Evolutionary conservation across 2,888 invertebrate species (phyloP).

Genomic region (Taenaris catops): DNA sequence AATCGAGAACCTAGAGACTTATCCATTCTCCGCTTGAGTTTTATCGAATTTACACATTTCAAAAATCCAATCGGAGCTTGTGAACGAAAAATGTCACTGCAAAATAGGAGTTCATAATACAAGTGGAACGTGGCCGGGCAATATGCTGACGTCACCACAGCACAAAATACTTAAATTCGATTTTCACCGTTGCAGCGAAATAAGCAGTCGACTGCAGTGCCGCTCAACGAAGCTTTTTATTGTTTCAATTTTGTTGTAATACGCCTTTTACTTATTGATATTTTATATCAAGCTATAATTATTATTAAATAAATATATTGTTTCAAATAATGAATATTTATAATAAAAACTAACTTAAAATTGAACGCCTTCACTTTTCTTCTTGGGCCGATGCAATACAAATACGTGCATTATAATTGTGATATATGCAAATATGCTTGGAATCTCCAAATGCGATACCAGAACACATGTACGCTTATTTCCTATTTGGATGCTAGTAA

Average conservation of each 20-base stretch:
- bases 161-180: conserved; percentile 50
- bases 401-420: too few relatives aligned
- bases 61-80: conserved; percentile 68
- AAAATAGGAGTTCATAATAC: conserved; percentile 72
- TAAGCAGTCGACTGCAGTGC: conserved; percentile 27
- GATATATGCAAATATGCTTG: too few relatives aligned
- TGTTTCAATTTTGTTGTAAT: conserved; percentile 22
- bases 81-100: conserved; percentile 70
- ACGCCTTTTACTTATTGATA: conserved; percentile 13
- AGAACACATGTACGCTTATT: too few relatives aligned
- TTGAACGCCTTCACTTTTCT: too few relatives aligned
- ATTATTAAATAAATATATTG: not conserved
- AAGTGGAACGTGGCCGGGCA: conserved; percentile 55
- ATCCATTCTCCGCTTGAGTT: conserved; percentile 30
- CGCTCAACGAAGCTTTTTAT: conserved; percentile 19
- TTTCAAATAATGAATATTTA: not conserved
- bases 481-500: too few relatives aligned
- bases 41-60: conserved; percentile 74
- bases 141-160: conserved; percentile 61
- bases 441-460: too few relatives aligned
- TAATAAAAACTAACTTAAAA: too few relatives aligned
- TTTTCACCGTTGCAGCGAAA: conserved; percentile 55
- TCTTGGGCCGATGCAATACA: too few relatives aligned
- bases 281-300: not conserved
- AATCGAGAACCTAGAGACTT: conserved; percentile 18